Evolutionary conservation across 2,888 invertebrate species (phyloP).

Genomic region (Seira musarum): DNA sequence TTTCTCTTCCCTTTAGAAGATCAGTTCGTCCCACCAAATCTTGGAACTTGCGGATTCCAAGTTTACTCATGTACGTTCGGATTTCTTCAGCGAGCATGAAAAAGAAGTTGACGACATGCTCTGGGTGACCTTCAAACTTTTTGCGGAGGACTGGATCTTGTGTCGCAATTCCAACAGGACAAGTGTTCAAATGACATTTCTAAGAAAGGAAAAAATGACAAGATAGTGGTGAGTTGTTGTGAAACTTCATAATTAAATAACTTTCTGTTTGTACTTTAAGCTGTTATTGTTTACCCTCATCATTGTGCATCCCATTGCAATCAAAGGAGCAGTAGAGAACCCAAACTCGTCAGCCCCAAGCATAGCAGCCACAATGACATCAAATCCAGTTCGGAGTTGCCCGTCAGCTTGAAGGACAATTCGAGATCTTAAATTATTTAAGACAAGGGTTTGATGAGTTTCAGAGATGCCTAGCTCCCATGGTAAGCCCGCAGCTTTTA

Average conservation of each 20-base stretch:
- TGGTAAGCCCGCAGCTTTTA: conserved; percentile 97
- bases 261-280: too few species aligned
- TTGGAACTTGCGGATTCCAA: conserved; percentile 91
- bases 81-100: conserved; percentile 99
- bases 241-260: too few species aligned
- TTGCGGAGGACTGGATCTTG: conserved; percentile 96
- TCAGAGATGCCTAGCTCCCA: conserved; percentile 99
- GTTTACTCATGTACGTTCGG: conserved; percentile 89
- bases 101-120: conserved; percentile 97
- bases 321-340: conserved; percentile 97
- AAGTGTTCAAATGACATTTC: conserved; percentile 99
- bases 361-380: conserved; percentile 95
- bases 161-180: conserved; percentile 99
- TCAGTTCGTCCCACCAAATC: conserved; percentile 95
- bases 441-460: conserved; percentile 96
- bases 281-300: conserved; percentile 81
- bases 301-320: conserved; percentile 99
- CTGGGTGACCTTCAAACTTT: conserved; percentile 98
- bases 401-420: conserved; percentile 97
- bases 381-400: conserved; percentile 95
- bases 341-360: conserved; percentile 99
- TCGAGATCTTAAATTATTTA: conserved; percentile 93
- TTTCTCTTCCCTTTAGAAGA: conserved; percentile 84
- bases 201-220: conserved; percentile 16
- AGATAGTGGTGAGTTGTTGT: too few species aligned